Percentiles rank a stretch among this genome's conserved stretches.
Conservation (phyloP, 2,888 invertebrate species). For the Cactoblastis cactorum region DNA sequence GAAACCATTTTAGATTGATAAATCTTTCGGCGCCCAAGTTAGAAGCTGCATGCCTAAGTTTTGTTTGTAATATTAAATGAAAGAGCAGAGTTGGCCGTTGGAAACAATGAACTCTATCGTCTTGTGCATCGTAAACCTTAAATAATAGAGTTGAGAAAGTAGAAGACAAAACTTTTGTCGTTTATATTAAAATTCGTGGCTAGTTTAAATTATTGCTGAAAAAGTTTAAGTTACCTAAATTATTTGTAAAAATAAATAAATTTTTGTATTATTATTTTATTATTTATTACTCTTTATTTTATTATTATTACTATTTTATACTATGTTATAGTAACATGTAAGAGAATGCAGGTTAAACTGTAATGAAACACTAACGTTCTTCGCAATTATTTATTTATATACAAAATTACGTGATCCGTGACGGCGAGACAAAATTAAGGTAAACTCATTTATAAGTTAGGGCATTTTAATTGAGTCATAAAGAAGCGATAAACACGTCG, state of each 20-base stretch:
- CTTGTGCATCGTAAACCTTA: constrained; percentile 2
- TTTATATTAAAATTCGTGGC: constrained; percentile 15
- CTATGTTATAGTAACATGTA: no score
- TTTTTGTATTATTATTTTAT: no score
- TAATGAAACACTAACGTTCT: no score
- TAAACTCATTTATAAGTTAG: no score
- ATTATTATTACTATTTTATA: no score
- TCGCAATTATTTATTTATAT: no score
- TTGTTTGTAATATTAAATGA: constrained; percentile 8
- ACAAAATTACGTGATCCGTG: no score
- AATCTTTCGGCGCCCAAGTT: constrained; percentile 4
- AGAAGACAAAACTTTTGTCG: neutral
- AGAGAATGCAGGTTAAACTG: no score
- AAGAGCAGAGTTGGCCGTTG: neutral
- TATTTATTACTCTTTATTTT: no score
- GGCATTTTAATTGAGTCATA: neutral
- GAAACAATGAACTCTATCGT: constrained; percentile 5
- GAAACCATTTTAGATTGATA: neutral
- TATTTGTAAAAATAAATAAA: no score
- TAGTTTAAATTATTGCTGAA: neutral
- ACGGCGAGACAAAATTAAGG: no score
- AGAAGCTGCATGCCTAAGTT: constrained; percentile 5
- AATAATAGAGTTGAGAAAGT: constrained; percentile 1
- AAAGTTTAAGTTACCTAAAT: neutral
- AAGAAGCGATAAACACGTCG: neutral